A percentile compares a stretch with the other conserved stretches of the same genome.
phyloP scores from a whole-genome alignment of 1,140 invertebrate genomes.

The Apis cerana region DNA sequence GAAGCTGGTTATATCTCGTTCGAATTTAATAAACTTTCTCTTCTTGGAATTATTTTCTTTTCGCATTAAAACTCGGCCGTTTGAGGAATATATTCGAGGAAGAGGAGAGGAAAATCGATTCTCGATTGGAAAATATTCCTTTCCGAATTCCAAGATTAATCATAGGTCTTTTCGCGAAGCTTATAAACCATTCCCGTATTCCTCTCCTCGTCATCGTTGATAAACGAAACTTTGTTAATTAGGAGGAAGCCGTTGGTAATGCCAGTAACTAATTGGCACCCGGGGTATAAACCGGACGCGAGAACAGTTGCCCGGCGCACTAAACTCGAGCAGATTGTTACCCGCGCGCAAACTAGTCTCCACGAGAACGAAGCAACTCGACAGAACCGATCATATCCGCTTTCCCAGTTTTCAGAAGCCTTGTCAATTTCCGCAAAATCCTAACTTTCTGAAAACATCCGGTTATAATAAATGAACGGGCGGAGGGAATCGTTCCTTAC shows the following conservation, averaged over 20 bases:
- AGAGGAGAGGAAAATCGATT: too few relatives aligned
- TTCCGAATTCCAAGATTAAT: too few relatives aligned
- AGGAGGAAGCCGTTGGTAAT: constrained; percentile 75
- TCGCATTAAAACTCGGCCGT: too few relatives aligned
- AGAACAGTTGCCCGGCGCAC: constrained; percentile 56
- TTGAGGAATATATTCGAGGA: too few relatives aligned
- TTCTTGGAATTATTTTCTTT: too few relatives aligned
- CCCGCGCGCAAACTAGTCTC: constrained; percentile 33
- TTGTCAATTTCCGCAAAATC: constrained; percentile 1
- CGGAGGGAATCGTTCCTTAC: too few relatives aligned
- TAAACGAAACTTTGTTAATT: constrained; percentile 77
- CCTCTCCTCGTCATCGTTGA: constrained; percentile 68
- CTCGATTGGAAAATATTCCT: too few relatives aligned
- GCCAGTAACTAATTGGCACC: constrained; percentile 76
- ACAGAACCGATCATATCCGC: constrained; percentile 27
- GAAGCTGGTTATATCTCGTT: constrained; percentile 45
- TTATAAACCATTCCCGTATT: constrained; percentile 30
- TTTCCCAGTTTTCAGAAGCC: constrained; percentile 37
- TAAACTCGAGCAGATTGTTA: constrained; percentile 68
- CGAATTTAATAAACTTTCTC: too few relatives aligned
- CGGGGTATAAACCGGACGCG: constrained; percentile 65
- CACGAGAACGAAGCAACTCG: constrained; percentile 22
- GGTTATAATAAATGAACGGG: neutral
- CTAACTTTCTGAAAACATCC: neutral
- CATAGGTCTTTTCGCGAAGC: constrained; percentile 36